phyloP scores from a whole-genome alignment of 2,888 invertebrate genomes.

The Arctia plantaginis region DNA sequence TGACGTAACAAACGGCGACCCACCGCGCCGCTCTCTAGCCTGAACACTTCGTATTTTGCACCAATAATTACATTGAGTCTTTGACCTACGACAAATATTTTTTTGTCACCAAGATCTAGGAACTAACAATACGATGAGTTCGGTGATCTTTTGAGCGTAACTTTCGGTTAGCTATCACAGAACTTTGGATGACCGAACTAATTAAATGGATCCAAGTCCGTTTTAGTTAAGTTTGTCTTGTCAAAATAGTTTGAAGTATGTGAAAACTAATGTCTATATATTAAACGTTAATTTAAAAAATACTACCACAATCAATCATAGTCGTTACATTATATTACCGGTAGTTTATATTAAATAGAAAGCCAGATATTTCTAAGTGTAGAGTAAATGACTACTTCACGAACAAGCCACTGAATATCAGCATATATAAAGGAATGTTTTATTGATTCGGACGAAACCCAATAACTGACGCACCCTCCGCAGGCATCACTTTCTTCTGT shows the following conservation, averaged over 20 bases:
- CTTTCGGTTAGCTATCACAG: too few relatives aligned
- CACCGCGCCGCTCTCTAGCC: not conserved
- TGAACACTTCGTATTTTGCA: not conserved
- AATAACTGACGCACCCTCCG: not conserved
- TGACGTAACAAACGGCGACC: not conserved
- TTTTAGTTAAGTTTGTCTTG: not conserved
- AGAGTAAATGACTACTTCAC: not conserved
- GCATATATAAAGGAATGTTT: not conserved
- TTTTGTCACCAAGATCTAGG: not conserved
- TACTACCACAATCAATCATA: not conserved
- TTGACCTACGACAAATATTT: not conserved
- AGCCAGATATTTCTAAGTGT: not conserved
- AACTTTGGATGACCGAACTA: not conserved
- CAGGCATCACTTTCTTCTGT: not conserved
- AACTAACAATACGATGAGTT: too few relatives aligned
- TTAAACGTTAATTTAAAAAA: not conserved
- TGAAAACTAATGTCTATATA: not conserved
- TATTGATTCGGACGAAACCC: not conserved
- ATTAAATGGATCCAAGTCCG: not conserved
- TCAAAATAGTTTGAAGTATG: not conserved
- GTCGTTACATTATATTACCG: too few relatives aligned
- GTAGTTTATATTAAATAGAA: too few relatives aligned
- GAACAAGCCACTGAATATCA: not conserved
- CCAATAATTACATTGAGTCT: not conserved
- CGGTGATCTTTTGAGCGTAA: too few relatives aligned